Conservation (phyloP, 2,797 vertebrate genomes). For the Spinibarbus caldwelli region DNA sequence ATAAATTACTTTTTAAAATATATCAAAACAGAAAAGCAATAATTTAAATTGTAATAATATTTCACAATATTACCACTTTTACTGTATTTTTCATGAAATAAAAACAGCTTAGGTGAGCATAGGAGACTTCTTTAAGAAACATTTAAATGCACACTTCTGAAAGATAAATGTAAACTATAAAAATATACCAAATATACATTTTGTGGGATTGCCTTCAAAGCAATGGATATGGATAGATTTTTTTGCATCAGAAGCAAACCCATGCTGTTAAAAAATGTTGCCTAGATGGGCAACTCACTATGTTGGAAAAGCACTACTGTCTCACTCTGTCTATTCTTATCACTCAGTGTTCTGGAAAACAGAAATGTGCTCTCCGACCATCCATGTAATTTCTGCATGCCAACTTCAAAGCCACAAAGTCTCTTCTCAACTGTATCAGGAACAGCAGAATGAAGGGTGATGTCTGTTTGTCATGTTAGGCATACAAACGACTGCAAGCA, state of each 20-base stretch:
- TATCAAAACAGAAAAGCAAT: background rate
- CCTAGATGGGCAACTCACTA: background rate
- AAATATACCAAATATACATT: too few relatives aligned
- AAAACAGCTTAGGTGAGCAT: background rate
- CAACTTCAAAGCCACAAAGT: slow-evolving; percentile 23
- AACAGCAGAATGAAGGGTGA: slow-evolving; percentile 9
- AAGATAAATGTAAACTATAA: background rate
- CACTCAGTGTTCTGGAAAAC: background rate
- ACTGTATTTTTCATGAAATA: background rate
- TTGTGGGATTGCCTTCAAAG: background rate
- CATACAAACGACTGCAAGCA: background rate
- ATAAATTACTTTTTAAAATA: background rate
- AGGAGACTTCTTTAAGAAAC: background rate
- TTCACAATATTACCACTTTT: background rate
- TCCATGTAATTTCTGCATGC: slow-evolving; percentile 16
- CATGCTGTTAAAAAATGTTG: background rate
- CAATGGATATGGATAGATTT: background rate
- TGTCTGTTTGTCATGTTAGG: slow-evolving; percentile 10
- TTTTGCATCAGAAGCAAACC: background rate
- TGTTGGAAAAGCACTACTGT: background rate
- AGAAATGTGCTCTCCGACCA: background rate
- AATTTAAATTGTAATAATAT: background rate
- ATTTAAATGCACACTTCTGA: background rate
- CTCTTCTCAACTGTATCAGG: background rate
- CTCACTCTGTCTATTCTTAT: background rate